A percentile compares a stretch with the other conserved stretches of the same genome.
Conservation (phyloP, 2,113 vertebrate genomes). For the western clawed frog (Xenopus tropicalis) region DNA sequence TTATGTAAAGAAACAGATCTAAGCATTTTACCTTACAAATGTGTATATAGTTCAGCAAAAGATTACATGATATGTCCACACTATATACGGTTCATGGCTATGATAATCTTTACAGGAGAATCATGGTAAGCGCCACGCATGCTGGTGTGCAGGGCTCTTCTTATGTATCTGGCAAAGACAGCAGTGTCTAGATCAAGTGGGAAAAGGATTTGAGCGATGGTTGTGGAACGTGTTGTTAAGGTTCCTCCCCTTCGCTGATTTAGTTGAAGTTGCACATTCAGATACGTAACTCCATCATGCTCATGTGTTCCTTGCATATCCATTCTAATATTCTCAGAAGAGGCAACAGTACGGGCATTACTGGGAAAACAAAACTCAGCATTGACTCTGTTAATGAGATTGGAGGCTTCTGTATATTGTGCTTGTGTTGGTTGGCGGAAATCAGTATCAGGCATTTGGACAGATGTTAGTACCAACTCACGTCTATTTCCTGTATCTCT, state of each 20-base stretch:
- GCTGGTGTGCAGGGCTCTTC: background rate
- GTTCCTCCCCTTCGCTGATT: background rate
- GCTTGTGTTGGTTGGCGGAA: no score
- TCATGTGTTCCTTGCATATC: background rate
- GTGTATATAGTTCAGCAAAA: no score
- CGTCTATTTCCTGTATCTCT: no score
- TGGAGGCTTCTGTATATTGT: no score
- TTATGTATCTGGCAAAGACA: background rate
- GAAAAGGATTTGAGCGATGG: background rate
- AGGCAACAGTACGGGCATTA: no score
- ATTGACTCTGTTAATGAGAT: no score
- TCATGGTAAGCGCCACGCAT: background rate
- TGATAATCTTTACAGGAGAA: background rate
- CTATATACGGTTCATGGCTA: background rate
- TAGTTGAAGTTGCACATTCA: background rate
- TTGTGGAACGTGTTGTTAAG: background rate
- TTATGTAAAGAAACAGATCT: no score
- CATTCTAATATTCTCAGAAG: background rate
- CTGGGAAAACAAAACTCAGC: no score
- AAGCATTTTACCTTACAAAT: no score
- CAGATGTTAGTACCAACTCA: no score
- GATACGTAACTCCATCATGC: background rate
- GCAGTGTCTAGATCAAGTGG: background rate
- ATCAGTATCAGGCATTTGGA: no score
- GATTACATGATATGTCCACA: no score